phyloP scores from a whole-genome alignment of 2,888 invertebrate genomes.

The Mythimna vitellina region DNA sequence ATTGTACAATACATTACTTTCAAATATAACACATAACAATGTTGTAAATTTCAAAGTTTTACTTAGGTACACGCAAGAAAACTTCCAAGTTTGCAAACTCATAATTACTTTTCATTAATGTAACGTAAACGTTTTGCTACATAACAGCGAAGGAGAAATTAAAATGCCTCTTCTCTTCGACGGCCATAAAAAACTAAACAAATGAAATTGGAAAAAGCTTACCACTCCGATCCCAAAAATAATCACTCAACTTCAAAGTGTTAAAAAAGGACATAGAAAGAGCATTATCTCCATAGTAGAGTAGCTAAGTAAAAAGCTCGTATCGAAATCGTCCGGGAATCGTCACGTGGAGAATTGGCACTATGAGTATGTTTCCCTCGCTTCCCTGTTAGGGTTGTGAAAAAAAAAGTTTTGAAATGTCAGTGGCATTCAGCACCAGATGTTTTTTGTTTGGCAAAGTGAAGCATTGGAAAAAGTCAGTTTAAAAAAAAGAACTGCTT shows the following conservation, averaged over 20 bases:
- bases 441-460: conserved; percentile 30
- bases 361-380: conserved; percentile 77
- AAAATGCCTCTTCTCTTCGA: conserved; percentile 16
- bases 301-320: conserved; percentile 71
- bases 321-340: conserved; percentile 77
- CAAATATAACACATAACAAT: conserved; percentile 23
- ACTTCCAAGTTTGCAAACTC: conserved; percentile 42
- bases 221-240: conserved; percentile 46
- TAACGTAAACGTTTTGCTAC: conserved; percentile 14
- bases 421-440: conserved; percentile 36
- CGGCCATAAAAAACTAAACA: conserved; percentile 19
- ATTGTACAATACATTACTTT: conserved; percentile 15
- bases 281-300: conserved; percentile 78
- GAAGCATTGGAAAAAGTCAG: neutral
- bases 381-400: conserved; percentile 59
- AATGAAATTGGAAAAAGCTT: conserved; percentile 16
- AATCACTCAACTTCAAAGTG: conserved; percentile 66
- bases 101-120: conserved; percentile 46
- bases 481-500: neutral
- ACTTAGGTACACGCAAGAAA: conserved; percentile 25
- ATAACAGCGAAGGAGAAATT: conserved; percentile 19
- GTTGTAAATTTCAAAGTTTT: conserved; percentile 29
- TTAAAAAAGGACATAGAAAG: conserved; percentile 79
- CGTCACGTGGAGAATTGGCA: conserved; percentile 84
- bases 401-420: conserved; percentile 50